Conservation (phyloP, 2,888 invertebrate species). For the Tachina lurida region DNA sequence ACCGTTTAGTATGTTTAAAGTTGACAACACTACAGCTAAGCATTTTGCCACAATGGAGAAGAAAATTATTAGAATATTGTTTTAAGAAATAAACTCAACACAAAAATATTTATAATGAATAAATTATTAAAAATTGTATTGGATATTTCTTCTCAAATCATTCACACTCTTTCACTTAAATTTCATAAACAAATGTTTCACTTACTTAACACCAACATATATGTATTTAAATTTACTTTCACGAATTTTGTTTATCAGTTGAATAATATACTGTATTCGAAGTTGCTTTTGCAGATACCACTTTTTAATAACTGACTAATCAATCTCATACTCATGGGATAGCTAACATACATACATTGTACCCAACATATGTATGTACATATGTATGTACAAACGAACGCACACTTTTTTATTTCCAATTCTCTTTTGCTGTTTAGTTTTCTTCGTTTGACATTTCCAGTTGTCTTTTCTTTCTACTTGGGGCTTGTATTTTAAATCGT, state of each 20-base stretch:
- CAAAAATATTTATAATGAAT: background rate
- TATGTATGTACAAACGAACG: background rate
- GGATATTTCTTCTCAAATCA: background rate
- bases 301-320: conserved; percentile 62
- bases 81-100: background rate
- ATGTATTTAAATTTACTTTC: background rate
- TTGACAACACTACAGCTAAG: conserved; percentile 9
- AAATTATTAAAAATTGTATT: background rate
- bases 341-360: conserved; percentile 3
- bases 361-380: background rate
- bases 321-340: background rate
- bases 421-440: conserved; percentile 36
- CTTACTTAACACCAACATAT: background rate
- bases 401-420: background rate
- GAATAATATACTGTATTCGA: background rate
- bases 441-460: background rate
- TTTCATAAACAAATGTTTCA: background rate
- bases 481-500: conserved; percentile 28
- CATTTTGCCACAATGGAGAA: background rate
- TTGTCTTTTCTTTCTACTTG: background rate
- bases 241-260: background rate
- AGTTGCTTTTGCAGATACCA: conserved; percentile 50
- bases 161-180: background rate
- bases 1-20: background rate
- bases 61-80: background rate